Conservation (phyloP, 2,888 invertebrate species). For the Coleophora deauratella region DNA sequence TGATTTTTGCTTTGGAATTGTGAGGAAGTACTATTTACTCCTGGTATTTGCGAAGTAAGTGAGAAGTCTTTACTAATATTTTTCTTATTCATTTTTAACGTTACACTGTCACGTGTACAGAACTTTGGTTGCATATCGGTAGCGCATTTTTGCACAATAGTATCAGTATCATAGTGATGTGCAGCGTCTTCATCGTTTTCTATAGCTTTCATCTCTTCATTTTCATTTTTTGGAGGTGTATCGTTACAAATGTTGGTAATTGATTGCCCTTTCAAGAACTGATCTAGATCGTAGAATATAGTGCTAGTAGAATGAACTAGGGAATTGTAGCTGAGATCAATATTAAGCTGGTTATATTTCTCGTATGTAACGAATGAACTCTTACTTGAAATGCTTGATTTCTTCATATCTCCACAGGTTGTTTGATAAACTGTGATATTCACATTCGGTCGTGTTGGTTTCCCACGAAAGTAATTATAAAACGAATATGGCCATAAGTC, state of each 20-base stretch:
- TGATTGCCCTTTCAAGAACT: slow-evolving; percentile 48
- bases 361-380: slow-evolving; percentile 38
- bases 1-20: no score
- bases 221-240: no score
- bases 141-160: slow-evolving; percentile 13
- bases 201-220: no score
- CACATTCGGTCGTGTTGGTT: slow-evolving; percentile 13
- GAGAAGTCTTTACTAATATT: no score
- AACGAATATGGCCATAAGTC: slow-evolving; percentile 31
- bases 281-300: slow-evolving; percentile 56
- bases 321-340: slow-evolving; percentile 27
- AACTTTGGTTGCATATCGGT: slow-evolving; percentile 38
- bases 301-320: slow-evolving; percentile 45
- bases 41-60: no score
- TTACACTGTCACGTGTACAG: slow-evolving; percentile 26
- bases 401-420: slow-evolving; percentile 15
- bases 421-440: slow-evolving; percentile 14
- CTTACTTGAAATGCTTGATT: slow-evolving; percentile 10
- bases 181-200: no score
- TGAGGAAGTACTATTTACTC: no score
- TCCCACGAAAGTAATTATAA: slow-evolving; percentile 20
- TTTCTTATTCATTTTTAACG: no score
- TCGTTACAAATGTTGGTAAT: slow-evolving; percentile 23
- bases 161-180: no score
- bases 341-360: slow-evolving; percentile 36